These are phyloP conservation scores for Epirrhoe alternata DNA, from an alignment of 2,888 invertebrate genomes.

Conservation along the genomic window DNA sequence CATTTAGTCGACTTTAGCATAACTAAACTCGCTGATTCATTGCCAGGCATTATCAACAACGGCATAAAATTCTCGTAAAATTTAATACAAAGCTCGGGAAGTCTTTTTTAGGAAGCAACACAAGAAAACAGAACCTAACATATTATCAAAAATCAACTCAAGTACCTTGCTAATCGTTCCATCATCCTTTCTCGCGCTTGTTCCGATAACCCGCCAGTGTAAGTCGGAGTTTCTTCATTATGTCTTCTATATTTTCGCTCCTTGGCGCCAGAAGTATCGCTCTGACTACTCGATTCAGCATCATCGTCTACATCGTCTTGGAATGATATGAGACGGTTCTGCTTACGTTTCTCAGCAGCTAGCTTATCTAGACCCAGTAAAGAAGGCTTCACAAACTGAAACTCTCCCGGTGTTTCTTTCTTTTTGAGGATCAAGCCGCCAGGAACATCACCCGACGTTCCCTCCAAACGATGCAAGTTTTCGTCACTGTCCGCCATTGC, in stretches of 20 bases:
- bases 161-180: slow-evolving; percentile 85
- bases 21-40: too few relatives aligned
- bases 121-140: not conserved
- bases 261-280: slow-evolving; percentile 53
- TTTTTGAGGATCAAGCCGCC: slow-evolving; percentile 91
- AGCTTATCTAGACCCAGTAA: slow-evolving; percentile 93
- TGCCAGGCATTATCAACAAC: too few relatives aligned
- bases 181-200: slow-evolving; percentile 90
- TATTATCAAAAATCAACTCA: not conserved
- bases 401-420: slow-evolving; percentile 83
- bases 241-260: slow-evolving; percentile 90
- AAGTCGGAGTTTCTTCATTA: slow-evolving; percentile 95
- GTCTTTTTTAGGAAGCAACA: not conserved
- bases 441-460: slow-evolving; percentile 86
- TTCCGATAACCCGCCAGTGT: slow-evolving; percentile 96
- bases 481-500: slow-evolving; percentile 81
- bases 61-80: too few relatives aligned
- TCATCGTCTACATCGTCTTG: slow-evolving; percentile 73
- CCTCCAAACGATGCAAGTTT: slow-evolving; percentile 90
- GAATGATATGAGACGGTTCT: slow-evolving; percentile 88
- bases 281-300: slow-evolving; percentile 53
- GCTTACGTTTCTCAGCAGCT: slow-evolving; percentile 90
- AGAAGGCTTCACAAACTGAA: slow-evolving; percentile 91
- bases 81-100: too few relatives aligned
- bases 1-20: too few relatives aligned